These are phyloP conservation scores for Drosophila mimetica DNA, from an alignment of 2,888 invertebrate species.

Conservation along the genomic window DNA sequence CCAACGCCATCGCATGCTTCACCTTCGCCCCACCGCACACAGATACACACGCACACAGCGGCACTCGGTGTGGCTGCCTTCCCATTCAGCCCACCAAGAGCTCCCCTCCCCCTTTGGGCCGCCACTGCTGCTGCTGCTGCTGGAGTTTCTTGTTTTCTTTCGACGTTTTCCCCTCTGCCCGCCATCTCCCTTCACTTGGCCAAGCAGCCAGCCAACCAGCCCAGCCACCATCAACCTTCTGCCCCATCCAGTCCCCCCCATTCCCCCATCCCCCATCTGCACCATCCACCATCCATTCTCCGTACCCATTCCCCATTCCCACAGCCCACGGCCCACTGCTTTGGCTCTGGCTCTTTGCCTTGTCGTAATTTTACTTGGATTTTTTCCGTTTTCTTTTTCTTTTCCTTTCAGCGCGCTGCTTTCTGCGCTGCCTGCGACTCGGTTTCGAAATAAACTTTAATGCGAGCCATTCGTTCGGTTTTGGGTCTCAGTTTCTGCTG, in stretches of 20 bases:
- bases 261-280: too few species aligned
- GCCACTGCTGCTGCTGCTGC: too few species aligned
- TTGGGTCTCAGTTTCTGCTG: slow-evolving; percentile 69
- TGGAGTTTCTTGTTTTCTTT: slow-evolving; percentile 66
- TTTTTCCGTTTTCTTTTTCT: slow-evolving; percentile 60
- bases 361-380: slow-evolving; percentile 80
- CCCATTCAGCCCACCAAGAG: slow-evolving; percentile 3
- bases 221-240: slow-evolving; percentile 30
- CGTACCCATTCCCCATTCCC: slow-evolving; percentile 37
- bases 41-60: slow-evolving; percentile 32
- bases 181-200: neutral
- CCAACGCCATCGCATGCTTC: slow-evolving; percentile 79
- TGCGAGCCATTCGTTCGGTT: slow-evolving; percentile 68
- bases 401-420: slow-evolving; percentile 51
- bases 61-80: slow-evolving; percentile 69
- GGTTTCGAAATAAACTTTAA: slow-evolving; percentile 80
- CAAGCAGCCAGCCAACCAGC: slow-evolving; percentile 3
- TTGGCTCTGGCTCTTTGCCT: slow-evolving; percentile 59
- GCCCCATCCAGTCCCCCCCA: slow-evolving; percentile 12
- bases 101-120: slow-evolving; percentile 28
- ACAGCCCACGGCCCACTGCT: slow-evolving; percentile 37
- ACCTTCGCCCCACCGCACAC: slow-evolving; percentile 76
- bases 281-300: slow-evolving; percentile 18
- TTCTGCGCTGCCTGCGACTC: slow-evolving; percentile 58
- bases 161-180: slow-evolving; percentile 20